phyloP scores from a whole-genome alignment of 2,888 invertebrate species.

The Drosophila planitibia region DNA sequence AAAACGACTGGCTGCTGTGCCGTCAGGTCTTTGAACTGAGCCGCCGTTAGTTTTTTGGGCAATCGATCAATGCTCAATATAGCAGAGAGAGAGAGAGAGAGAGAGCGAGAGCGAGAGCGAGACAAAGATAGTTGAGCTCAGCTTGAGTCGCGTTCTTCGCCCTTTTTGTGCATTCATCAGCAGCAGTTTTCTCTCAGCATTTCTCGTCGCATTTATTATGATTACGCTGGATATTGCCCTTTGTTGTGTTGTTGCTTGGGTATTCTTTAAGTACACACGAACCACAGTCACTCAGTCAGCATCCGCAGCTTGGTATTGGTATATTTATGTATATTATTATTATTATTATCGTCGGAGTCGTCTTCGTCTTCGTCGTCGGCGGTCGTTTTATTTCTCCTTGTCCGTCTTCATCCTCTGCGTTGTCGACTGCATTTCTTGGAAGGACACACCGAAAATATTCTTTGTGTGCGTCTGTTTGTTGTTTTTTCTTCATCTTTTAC shows the following conservation, averaged over 20 bases:
- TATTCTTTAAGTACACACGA: slow-evolving; percentile 49
- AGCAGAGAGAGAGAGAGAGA: slow-evolving; percentile 15
- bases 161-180: slow-evolving; percentile 54
- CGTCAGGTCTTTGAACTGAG: slow-evolving; percentile 72
- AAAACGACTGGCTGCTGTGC: slow-evolving; percentile 38
- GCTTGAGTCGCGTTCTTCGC: slow-evolving; percentile 17
- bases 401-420: slow-evolving; percentile 18
- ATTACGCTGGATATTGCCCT: slow-evolving; percentile 75
- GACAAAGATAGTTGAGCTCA: slow-evolving; percentile 5
- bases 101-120: neutral
- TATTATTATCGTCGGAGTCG: slow-evolving; percentile 57
- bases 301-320: slow-evolving; percentile 42
- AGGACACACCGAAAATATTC: slow-evolving; percentile 72
- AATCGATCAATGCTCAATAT: slow-evolving; percentile 74
- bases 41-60: slow-evolving; percentile 73
- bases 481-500: slow-evolving; percentile 20
- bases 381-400: slow-evolving; percentile 58
- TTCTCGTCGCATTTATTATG: slow-evolving; percentile 73
- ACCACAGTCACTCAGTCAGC: slow-evolving; percentile 23
- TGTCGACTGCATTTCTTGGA: slow-evolving; percentile 79
- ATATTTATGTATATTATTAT: slow-evolving; percentile 48
- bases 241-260: slow-evolving; percentile 58
- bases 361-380: slow-evolving; percentile 56
- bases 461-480: slow-evolving; percentile 44
- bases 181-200: slow-evolving; percentile 31